Conservation (phyloP, 2,113 vertebrate genomes). For the Alligator mississippiensis region DNA sequence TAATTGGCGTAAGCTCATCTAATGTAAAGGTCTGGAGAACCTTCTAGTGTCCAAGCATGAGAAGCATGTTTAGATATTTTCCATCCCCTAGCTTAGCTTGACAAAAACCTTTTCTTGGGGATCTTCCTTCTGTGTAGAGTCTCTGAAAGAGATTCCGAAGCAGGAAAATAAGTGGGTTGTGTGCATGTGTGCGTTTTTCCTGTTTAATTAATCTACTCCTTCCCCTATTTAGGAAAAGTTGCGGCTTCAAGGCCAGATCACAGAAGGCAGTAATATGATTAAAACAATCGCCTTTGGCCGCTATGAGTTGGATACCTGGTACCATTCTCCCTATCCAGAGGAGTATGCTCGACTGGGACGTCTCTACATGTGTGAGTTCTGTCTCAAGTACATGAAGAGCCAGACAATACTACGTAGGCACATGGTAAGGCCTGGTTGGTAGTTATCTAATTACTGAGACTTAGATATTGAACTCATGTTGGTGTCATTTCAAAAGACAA, state of each 20-base stretch:
- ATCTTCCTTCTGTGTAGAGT: background rate
- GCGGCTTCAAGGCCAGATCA: constrained; percentile 96
- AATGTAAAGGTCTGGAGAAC: background rate
- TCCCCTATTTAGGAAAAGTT: constrained; percentile 87
- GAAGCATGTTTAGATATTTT: too few species aligned
- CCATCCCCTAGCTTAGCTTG: background rate
- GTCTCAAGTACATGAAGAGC: constrained; percentile 99
- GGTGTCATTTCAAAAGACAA: rapidly evolving
- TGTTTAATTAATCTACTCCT: background rate
- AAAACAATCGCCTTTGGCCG: constrained; percentile 98
- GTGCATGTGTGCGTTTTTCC: background rate
- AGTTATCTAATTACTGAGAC: background rate
- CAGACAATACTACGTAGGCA: constrained; percentile 96
- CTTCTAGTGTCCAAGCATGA: too few species aligned
- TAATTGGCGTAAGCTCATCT: too few species aligned
- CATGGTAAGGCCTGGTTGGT: constrained; percentile 84
- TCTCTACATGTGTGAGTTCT: constrained; percentile 98
- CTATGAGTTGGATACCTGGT: constrained; percentile 98
- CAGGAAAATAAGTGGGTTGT: background rate
- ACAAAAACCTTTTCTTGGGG: background rate
- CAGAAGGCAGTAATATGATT: constrained; percentile 98
- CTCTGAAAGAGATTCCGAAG: background rate
- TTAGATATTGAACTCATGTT: background rate
- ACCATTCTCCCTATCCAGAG: constrained; percentile 98
- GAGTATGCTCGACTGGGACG: constrained; percentile 96